These are phyloP conservation scores for Cynaeus angustus DNA, from an alignment of 2,888 invertebrate genomes.

Conservation along the genomic window DNA sequence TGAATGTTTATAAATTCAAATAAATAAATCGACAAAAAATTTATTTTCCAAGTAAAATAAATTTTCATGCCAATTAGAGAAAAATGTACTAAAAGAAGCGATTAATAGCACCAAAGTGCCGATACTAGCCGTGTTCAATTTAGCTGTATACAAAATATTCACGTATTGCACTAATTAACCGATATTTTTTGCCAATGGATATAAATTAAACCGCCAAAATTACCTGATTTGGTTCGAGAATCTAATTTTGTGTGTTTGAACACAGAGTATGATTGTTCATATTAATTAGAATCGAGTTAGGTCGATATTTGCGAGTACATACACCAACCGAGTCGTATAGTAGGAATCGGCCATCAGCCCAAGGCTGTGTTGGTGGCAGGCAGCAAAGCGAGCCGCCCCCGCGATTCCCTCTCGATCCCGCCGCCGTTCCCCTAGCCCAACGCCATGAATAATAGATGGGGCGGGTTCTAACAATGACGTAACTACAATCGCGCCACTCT, in stretches of 20 bases:
- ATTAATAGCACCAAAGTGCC: too few species aligned
- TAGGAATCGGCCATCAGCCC: slow-evolving; percentile 56
- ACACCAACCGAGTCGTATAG: slow-evolving; percentile 42
- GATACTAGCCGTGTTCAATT: background rate
- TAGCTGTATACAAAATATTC: background rate
- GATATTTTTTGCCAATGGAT: background rate
- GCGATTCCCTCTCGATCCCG: slow-evolving; percentile 51
- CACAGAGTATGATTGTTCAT: slow-evolving; percentile 44
- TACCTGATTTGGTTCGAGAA: slow-evolving; percentile 19
- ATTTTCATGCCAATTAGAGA: too few species aligned
- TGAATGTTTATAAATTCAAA: too few species aligned
- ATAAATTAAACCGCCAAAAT: slow-evolving; percentile 15
- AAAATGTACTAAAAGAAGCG: background rate
- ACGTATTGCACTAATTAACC: slow-evolving; percentile 4
- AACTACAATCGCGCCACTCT: slow-evolving; percentile 70
- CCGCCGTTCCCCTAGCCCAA: slow-evolving; percentile 55
- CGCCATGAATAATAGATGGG: slow-evolving; percentile 70
- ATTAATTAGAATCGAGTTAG: slow-evolving; percentile 45
- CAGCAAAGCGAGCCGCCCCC: slow-evolving; percentile 55
- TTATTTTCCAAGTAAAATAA: too few species aligned
- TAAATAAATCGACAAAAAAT: too few species aligned
- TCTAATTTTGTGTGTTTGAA: slow-evolving; percentile 21
- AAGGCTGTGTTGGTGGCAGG: slow-evolving; percentile 49
- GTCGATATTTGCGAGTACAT: slow-evolving; percentile 56
- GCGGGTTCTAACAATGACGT: slow-evolving; percentile 72